Percentiles rank a stretch among this genome's conserved stretches.
Evolutionary conservation across 2,888 invertebrate species (phyloP).

Genomic region (Xestia c-nigrum): DNA sequence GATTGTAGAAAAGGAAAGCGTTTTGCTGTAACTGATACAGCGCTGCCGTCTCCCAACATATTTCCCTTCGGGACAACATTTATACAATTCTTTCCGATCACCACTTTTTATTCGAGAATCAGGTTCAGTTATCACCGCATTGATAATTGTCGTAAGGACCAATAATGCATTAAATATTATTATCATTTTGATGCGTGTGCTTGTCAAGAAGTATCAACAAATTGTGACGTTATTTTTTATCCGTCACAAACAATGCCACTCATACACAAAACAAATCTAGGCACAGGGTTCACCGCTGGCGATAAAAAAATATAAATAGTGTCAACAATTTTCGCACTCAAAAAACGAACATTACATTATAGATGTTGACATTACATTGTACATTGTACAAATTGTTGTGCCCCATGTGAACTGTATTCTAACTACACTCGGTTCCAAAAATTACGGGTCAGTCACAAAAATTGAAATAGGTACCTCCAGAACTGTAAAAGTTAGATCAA

Average conservation of each 20-base stretch:
- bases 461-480: too few relatives aligned
- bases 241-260: background rate
- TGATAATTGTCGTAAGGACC: slow-evolving; percentile 11
- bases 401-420: too few relatives aligned
- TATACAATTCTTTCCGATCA: background rate
- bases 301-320: too few relatives aligned
- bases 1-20: slow-evolving; percentile 29
- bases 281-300: background rate
- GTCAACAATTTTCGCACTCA: too few relatives aligned
- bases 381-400: too few relatives aligned
- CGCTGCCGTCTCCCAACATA: background rate
- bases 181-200: slow-evolving; percentile 15
- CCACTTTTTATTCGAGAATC: background rate
- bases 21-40: background rate
- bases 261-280: background rate
- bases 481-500: too few relatives aligned
- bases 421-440: too few relatives aligned
- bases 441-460: too few relatives aligned
- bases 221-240: background rate
- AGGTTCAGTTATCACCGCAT: background rate
- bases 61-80: slow-evolving; percentile 27
- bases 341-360: too few relatives aligned
- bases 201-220: background rate
- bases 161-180: slow-evolving; percentile 17
- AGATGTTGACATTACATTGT: too few relatives aligned